Conservation (phyloP, 2,888 invertebrate genomes). For the Hypomecis punctinalis region DNA sequence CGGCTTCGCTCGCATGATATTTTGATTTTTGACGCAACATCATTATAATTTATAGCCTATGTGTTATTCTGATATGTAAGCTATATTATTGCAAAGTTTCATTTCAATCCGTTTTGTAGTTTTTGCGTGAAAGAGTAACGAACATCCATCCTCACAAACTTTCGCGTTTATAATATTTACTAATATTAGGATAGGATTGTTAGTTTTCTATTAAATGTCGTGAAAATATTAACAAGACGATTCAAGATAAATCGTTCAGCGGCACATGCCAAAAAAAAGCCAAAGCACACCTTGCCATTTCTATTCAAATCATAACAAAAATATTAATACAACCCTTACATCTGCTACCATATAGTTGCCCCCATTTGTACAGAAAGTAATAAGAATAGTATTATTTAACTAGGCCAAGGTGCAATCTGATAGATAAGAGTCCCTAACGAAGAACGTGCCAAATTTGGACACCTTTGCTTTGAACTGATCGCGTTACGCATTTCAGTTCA, state of each 20-base stretch:
- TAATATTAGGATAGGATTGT: too few relatives aligned
- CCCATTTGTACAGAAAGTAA: conserved; percentile 32
- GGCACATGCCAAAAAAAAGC: conserved; percentile 64
- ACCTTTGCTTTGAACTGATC: conserved; percentile 63
- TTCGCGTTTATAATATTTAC: too few relatives aligned
- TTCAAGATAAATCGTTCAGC: conserved; percentile 17
- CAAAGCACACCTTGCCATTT: conserved; percentile 66
- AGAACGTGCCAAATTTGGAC: conserved; percentile 78
- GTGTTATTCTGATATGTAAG: too few relatives aligned
- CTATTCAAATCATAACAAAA: conserved; percentile 72
- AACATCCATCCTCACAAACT: too few relatives aligned
- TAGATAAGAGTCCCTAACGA: conserved; percentile 46
- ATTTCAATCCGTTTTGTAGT: too few relatives aligned
- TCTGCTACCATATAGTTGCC: conserved; percentile 61
- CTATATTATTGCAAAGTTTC: too few relatives aligned
- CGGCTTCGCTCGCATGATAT: too few relatives aligned
- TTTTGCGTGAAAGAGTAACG: too few relatives aligned
- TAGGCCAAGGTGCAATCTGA: conserved; percentile 61
- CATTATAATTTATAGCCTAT: too few relatives aligned
- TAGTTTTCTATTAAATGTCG: background rate
- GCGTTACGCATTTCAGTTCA: conserved; percentile 59
- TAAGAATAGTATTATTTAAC: conserved; percentile 45
- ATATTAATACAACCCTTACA: conserved; percentile 74
- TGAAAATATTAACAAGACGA: background rate
- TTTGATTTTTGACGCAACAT: too few relatives aligned